Evolutionary conservation across 2,888 invertebrate genomes (phyloP), one percentile per base, ranked within the genome.

Genomic region (Oligia latruncula): DNA sequence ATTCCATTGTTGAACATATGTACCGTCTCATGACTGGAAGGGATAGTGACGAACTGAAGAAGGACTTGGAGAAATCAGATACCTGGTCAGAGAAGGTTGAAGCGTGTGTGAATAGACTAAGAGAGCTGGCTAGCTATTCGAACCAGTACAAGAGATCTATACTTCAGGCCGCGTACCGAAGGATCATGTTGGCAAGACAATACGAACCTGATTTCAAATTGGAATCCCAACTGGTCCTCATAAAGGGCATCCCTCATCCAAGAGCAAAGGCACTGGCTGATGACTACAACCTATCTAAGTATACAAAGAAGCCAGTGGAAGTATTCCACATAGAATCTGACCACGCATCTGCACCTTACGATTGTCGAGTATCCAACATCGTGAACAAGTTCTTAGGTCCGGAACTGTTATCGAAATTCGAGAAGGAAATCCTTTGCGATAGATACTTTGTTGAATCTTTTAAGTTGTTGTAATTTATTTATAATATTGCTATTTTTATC

Each of bases 251-350:
- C 5, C 83, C 91, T 49, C 90, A 93, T 82, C 90, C 91, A 0
- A 84, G 80, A 46, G 83, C 89, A 6, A 81, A 71, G 6, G 73
- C 55, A 35, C 77, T 93, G 0, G 17, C 88, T 9, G 86, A 92
- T 64, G 94, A 94, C 74, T 95, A 94, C 60, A 90, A 90, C 62
- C 81, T 95, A 9, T 93, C 93, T 0, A 92, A 93, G 70, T 94
- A 93, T 46, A 89, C 91, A 1, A 90, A 86, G 0, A 87, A 92
- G 52, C 91, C 92, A 23, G 91, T 94, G 0, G 89, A 88, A 77
- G 87, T 94, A 0, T 91, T 90, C 55, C 55, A 92, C 8, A 64
- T 93, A 29, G 86, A 90, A 70, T 88, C 90, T 8, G 92, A 93
- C 74, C 92, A 93, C 65, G 89, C 89, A 0, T 81, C 90, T 67